Conservation (phyloP, 2,113 vertebrate genomes). For the Megaptera novaeangliae region DNA sequence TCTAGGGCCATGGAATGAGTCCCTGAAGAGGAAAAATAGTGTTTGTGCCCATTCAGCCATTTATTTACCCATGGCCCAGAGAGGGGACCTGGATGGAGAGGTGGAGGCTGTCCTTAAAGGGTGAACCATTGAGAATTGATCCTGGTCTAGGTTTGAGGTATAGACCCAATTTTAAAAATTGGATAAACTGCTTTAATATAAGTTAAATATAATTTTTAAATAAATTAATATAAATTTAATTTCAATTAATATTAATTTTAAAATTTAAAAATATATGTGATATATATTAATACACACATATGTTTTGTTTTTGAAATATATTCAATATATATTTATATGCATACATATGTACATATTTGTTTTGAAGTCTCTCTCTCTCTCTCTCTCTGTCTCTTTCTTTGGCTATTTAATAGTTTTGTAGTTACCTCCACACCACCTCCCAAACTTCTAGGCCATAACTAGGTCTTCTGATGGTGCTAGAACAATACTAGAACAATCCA, state of each 20-base stretch:
- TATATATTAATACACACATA: not conserved
- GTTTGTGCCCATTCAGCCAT: not conserved
- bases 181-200: not conserved
- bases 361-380: not conserved
- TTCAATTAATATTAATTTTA: not conserved
- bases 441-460: not conserved
- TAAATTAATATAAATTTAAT: not conserved
- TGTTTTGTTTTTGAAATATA: not conserved
- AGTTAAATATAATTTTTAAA: not conserved
- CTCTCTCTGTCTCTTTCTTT: not conserved
- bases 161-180: not conserved
- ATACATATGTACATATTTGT: not conserved
- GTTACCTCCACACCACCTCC: not conserved
- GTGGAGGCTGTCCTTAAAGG: not conserved
- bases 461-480: not conserved
- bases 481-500: not conserved
- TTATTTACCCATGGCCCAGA: not conserved
- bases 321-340: not conserved
- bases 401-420: not conserved
- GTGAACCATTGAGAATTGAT: not conserved
- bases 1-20: not conserved
- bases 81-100: not conserved
- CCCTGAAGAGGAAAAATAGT: not conserved
- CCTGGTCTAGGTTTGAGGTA: not conserved
- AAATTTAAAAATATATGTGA: not conserved